Conservation (phyloP, 2,113 vertebrate species). For the Myrmophylax atrothorax region DNA sequence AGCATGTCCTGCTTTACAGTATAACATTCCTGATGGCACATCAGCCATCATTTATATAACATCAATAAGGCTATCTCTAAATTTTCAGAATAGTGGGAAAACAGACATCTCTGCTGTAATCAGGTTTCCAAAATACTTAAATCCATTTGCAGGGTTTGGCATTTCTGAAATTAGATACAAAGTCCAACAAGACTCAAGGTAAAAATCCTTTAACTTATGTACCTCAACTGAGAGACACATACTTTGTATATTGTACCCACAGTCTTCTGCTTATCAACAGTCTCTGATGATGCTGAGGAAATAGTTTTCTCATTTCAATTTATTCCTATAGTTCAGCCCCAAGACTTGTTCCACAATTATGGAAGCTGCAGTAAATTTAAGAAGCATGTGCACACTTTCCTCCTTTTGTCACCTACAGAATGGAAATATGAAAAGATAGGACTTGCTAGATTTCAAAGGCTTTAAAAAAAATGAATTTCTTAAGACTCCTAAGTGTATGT, state of each 20-base stretch:
- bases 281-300: background rate
- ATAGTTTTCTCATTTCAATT: background rate
- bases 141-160: background rate
- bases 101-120: background rate
- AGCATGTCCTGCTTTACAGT: background rate
- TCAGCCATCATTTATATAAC: background rate
- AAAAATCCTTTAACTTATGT: background rate
- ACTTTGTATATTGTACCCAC: accelerated
- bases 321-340: background rate
- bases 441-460: background rate
- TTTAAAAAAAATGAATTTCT: background rate
- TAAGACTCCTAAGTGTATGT: background rate
- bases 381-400: background rate
- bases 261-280: background rate
- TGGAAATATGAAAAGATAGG: background rate
- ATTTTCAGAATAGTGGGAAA: background rate
- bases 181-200: background rate
- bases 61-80: background rate
- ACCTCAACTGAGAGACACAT: background rate
- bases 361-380: background rate
- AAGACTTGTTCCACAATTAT: background rate
- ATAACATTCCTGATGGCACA: background rate
- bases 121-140: background rate
- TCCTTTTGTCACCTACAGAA: background rate
- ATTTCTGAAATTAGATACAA: background rate